Conservation (phyloP, 2,888 invertebrate species). For the Drosophila multiciliata region DNA sequence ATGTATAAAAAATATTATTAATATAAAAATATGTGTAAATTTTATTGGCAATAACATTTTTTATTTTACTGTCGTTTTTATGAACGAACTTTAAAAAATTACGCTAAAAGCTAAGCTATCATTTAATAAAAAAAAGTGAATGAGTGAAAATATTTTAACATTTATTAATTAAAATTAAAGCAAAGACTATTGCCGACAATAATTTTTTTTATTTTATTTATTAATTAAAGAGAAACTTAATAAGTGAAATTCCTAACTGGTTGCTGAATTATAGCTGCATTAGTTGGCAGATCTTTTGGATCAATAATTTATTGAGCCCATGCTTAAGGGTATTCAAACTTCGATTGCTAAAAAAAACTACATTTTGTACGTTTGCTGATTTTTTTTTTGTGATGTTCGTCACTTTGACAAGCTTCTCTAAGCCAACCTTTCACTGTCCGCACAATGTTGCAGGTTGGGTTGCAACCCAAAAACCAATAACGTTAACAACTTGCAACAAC, state of each 20-base stretch:
- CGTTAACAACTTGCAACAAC: slow-evolving; percentile 45
- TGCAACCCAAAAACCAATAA: slow-evolving; percentile 10
- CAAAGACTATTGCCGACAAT: neutral
- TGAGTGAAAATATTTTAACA: neutral
- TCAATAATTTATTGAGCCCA: too few species aligned
- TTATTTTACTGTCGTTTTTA: neutral
- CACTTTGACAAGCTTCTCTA: slow-evolving; percentile 32
- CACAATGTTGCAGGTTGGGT: slow-evolving; percentile 15
- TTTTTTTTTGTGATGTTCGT: slow-evolving; percentile 27
- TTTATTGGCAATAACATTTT: neutral
- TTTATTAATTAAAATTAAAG: neutral
- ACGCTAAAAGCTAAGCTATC: neutral
- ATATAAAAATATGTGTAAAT: neutral
- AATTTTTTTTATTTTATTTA: neutral
- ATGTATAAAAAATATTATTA: neutral
- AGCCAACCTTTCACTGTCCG: slow-evolving; percentile 64
- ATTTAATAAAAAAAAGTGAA: neutral
- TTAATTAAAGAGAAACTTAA: neutral
- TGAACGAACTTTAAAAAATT: neutral
- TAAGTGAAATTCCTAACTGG: neutral
- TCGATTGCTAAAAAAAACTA: neutral
- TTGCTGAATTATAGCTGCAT: neutral
- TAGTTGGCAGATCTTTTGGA: neutral
- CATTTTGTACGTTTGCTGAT: neutral
- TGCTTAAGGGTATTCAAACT: neutral